Conservation (phyloP, 2,113 vertebrate genomes). For the crab-eating macaque (Macaca fascicularis) region T2T-MFA8v1.1 NC_088377.1:27704001-27704500, state of each 20-base stretch:
- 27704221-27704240: conserved; percentile 42
- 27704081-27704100: conserved; percentile 60
- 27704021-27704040: conserved; percentile 64
- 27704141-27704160: conserved; percentile 56
- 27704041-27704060: conserved; percentile 50
- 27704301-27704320: background rate
- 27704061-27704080: conserved; percentile 59
- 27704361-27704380: conserved; percentile 12
- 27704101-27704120: conserved; percentile 54
- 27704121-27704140: conserved; percentile 67
- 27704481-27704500: background rate
- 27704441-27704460: background rate
- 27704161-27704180: conserved; percentile 66
- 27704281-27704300: conserved; percentile 36
- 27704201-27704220: conserved; percentile 45
- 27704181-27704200: conserved; percentile 62
- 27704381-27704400: background rate
- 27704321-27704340: background rate
- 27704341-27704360: background rate
- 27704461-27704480: background rate
- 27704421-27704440: background rate
- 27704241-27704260: conserved; percentile 33
- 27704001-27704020: conserved; percentile 39
- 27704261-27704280: conserved; percentile 2
- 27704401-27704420: background rate